Base-by-base conservation (phyloP, 2,113 vertebrate genomes). In the Gasterosteus aculeatus region DNA sequence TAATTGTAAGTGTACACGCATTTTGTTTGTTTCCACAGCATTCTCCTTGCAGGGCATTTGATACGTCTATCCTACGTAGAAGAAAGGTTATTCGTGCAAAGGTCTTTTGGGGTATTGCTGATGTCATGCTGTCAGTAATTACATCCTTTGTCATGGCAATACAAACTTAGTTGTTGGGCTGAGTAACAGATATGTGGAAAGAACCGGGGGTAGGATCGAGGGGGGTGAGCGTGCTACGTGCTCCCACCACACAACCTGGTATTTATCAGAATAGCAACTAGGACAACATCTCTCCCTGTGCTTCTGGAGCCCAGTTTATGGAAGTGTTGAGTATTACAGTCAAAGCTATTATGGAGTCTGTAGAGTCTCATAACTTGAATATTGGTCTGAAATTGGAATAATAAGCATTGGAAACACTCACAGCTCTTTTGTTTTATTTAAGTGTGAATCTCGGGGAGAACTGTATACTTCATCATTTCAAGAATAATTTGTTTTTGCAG, bases 1-100 rank as follows among this genome's bases (percentile, higher is more conserved):
- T 38, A 69, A 82, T 42, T 78, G 87, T 89, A 84, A 86, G 82
- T 85, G 54, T 3, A 76, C 60, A 84, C 58, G 31, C 49, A 26
- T 71, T 81, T 81, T 78, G 31, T 85, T 74, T 69, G 38, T 18
- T 59, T 76, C 7, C 63, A 9, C 5, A 1, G 12, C 33, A 57
- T 71, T 85, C 42, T 62, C 77, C 10, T 80, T 72, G 72, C 29
- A 44, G 1, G 41, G 62, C 14, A 81, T 80, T 18, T 69, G 15
- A 81, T 77, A 63, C 18, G 12, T 47, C 62, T 60, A 1, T 61
- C 51, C 31, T 22, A 26, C 58, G n/a, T n/a, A 14, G 22, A 56
- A 69, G 53, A 53, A 19, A 42, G 26, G 51, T 66, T 61, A 49
- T 58, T n/a, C 61, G 77, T 38, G 39, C 22, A 85, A 47, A 75